Base-by-base conservation (phyloP, 2,888 invertebrate genomes). In the Hydroisotoma schaefferi region DNA sequence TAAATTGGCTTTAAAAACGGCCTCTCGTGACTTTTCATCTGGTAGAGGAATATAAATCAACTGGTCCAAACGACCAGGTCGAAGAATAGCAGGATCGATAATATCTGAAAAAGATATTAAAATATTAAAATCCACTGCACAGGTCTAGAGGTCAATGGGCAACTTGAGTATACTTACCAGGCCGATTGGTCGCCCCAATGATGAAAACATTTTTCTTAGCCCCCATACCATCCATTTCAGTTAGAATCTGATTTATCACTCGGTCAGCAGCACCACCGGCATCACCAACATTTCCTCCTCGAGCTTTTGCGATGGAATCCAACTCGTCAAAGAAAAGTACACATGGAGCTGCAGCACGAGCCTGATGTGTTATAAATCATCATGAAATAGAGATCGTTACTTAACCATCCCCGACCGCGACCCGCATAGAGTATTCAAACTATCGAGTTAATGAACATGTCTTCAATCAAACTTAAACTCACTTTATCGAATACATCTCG, bases 171-270 rank as follows among this genome's bases (percentile, higher is more conserved):
- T 53, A 61, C 33, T 68, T 74, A 80, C 80, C 81, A 67, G 87
- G 87, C 73, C 91, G 83, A 81, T 93, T 94, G 65, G 94, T 94
- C 70, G 91, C 88, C 77, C 99, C 99, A 77, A 99, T 99, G 73
- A 99, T 99, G 78, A 99, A 99, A 23, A 99, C 99, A 78, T 99
- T 99, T 80, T 99, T 99, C 83, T 99, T 99, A 28, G 95, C 91
- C 37, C 94, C 94, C 98, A 99, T 99, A 75, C 99, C 99, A 78
- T 99, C 99, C 99, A 99, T 99, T 82, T 99, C 99, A 1, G 99
- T 99, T 59, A 99, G 84, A 75, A 99, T 94, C 82, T 99, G 99
- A 81, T 99, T 99, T 78, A 99, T 99, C 63, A 99, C 99, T 70
- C 99, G 84, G 81, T 99, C 99, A 2, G 98, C 97, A 40, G 99